phyloP scores from a whole-genome alignment of 1,140 invertebrate species.

The Yoshiicerus persimilis region DNA sequence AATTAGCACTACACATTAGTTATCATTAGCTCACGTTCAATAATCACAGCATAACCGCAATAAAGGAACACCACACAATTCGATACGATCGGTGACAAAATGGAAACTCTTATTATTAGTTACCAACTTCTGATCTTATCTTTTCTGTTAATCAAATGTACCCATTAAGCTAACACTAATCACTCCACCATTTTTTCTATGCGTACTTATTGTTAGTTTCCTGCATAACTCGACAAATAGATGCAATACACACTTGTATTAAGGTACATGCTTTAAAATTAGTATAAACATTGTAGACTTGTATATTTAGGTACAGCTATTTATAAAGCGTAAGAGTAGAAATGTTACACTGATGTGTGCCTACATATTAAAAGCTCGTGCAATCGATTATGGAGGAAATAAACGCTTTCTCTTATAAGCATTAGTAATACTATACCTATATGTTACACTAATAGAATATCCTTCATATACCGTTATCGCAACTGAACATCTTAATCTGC shows the following conservation, averaged over 20 bases:
- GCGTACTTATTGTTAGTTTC: neutral
- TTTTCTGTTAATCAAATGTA: neutral
- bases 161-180: neutral
- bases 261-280: too few species aligned
- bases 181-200: neutral
- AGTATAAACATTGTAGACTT: too few species aligned
- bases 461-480: neutral
- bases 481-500: neutral
- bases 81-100: constrained; percentile 10
- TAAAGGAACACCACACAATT: neutral
- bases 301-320: neutral
- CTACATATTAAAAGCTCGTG: neutral
- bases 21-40: constrained; percentile 5
- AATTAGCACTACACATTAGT: neutral
- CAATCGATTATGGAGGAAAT: neutral
- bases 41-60: neutral
- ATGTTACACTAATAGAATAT: neutral
- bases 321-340: neutral
- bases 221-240: too few species aligned
- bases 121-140: neutral
- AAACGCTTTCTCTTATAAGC: neutral
- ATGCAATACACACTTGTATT: too few species aligned
- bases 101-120: neutral
- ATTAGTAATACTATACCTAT: neutral
- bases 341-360: neutral